These are phyloP conservation scores for Agelaius phoeniceus DNA, from an alignment of 2,113 vertebrate species.

Conservation along the genomic window DNA sequence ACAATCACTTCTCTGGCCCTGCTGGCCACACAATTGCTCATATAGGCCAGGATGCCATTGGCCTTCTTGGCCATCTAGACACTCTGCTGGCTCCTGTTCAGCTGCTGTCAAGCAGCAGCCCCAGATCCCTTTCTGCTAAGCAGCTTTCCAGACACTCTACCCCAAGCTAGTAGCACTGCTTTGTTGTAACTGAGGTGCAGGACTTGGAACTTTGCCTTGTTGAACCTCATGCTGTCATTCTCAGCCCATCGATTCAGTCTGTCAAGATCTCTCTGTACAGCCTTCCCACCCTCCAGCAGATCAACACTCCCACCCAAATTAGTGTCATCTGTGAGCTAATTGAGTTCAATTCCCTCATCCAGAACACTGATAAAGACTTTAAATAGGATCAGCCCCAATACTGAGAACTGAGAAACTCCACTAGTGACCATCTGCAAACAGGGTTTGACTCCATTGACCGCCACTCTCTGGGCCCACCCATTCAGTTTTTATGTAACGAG, in stretches of 20 bases:
- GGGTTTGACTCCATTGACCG: neutral
- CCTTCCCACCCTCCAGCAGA: neutral
- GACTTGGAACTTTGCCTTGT: neutral
- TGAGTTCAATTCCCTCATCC: neutral
- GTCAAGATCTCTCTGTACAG: neutral
- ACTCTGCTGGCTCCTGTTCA: neutral
- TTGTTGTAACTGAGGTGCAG: neutral
- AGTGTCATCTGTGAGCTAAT: neutral
- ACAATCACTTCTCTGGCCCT: accelerated
- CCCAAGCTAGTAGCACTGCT: accelerated
- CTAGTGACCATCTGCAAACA: neutral
- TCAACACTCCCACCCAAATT: neutral
- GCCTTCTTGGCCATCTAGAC: accelerated
- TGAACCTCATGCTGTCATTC: neutral
- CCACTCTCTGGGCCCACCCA: neutral
- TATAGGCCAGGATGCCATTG: neutral
- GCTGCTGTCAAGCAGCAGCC: neutral
- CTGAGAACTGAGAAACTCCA: neutral
- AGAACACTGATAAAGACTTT: neutral
- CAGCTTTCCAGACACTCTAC: neutral
- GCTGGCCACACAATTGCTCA: neutral
- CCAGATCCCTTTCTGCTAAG: neutral
- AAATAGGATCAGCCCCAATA: neutral
- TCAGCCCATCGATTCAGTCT: neutral
- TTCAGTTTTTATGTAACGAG: neutral